Base-by-base conservation (phyloP, 2,113 vertebrate species). In the Thunnus thynnus region DNA sequence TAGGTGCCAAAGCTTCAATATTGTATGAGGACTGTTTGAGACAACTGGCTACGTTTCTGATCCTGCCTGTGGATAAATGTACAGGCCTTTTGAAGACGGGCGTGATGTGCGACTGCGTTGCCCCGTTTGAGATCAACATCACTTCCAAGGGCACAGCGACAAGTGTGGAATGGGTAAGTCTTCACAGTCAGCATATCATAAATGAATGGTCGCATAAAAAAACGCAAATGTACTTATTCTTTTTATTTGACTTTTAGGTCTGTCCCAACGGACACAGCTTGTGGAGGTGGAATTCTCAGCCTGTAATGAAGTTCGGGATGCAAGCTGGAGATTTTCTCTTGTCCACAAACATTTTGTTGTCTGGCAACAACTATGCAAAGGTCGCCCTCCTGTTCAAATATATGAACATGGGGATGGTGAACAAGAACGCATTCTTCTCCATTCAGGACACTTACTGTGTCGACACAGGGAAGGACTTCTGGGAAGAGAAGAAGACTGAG, bases 331-430 rank as follows among this genome's bases (percentile, higher is more conserved):
- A 68, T 54, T 52, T 68, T 36, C 48, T 54, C 0, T 63, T 63
- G n/a, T 68, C 27, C 17, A 36, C 65, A 17, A 68, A 68, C 65
- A 68, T 68, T 54, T 52, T 68, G 27, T 54, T 68, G 27, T 68
- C 50, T 4, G 65, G 65, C 17, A 68, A 4, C 14, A 36, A 36
- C 18, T 54, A 68, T 2, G 5, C 27, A 3, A 68, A 68, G 27
- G 50, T 68, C 4, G 27, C 65, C 50, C 65, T 68, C 48, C 5
- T 68, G 20, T 68, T 68, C 30, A 54, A 36, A 20, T 68, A 52
- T 1, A 68, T 68, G 50, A 68, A 52, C 48, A 68, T 68, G 13
- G 48, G 48, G 0, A 68, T 68, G 48, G 65, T 68, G 27, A 54
- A 22, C 30, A 41, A 22, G 10, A 44, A 55, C 30, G 22, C 51